phyloP scores from a whole-genome alignment of 2,888 invertebrate species.

The Carabus problematicus region DNA sequence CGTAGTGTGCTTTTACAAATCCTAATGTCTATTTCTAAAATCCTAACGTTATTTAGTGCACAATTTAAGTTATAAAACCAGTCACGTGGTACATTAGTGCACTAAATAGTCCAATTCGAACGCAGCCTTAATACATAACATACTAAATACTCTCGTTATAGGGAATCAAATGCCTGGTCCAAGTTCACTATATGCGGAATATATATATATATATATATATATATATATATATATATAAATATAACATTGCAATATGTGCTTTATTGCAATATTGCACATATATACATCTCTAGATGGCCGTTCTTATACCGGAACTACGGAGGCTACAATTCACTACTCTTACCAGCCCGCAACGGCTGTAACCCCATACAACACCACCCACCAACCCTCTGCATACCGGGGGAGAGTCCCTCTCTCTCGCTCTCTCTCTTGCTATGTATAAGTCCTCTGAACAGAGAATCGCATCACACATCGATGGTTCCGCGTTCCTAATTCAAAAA shows the following conservation, averaged over 20 bases:
- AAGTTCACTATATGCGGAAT: background rate
- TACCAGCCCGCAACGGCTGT: background rate
- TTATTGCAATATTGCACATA: conserved; percentile 3
- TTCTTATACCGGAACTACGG: conserved; percentile 19
- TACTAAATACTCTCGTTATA: background rate
- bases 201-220: conserved; percentile 8
- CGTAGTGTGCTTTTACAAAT: too few species aligned
- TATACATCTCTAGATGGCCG: background rate
- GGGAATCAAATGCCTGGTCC: background rate
- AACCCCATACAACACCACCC: background rate
- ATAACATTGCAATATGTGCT: too few species aligned
- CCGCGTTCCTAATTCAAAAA: conserved; percentile 43
- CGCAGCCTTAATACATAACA: background rate
- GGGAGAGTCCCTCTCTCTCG: too few species aligned
- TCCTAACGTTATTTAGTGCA: background rate
- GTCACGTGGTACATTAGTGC: too few species aligned
- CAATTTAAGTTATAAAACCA: too few species aligned
- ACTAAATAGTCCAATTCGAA: too few species aligned
- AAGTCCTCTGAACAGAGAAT: background rate
- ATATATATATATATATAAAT: conserved; percentile 16
- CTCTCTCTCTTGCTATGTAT: background rate
- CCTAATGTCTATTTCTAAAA: background rate
- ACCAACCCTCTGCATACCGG: conserved; percentile 11
- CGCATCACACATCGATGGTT: conserved; percentile 42
- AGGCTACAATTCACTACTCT: conserved; percentile 22